Evolutionary conservation across 2,888 invertebrate genomes (phyloP).

Genomic region (Lagria hirta): DNA sequence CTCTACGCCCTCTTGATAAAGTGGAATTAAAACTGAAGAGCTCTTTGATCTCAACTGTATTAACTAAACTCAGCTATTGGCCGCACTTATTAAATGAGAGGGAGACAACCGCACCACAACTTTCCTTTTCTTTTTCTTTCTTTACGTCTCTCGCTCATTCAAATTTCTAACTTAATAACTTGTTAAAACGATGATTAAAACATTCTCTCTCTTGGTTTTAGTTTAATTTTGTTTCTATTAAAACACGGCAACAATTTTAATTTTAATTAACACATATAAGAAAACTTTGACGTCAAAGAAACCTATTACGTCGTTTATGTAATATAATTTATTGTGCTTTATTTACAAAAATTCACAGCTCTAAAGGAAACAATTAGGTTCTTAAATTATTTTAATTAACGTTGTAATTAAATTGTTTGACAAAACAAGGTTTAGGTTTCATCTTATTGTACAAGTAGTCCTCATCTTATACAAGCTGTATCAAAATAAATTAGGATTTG

Average conservation of each 20-base stretch:
- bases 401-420: no score
- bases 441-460: no score
- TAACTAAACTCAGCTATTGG: conserved; percentile 54
- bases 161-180: conserved; percentile 49
- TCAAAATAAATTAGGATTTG: no score
- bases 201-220: conserved; percentile 46
- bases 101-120: conserved; percentile 37
- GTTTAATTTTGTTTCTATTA: conserved; percentile 47
- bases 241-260: conserved; percentile 45
- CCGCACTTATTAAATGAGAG: conserved; percentile 54
- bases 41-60: conserved; percentile 58
- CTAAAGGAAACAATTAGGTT: conserved; percentile 44
- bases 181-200: conserved; percentile 48
- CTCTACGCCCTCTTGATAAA: conserved; percentile 59
- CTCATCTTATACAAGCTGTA: no score
- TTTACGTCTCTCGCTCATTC: conserved; percentile 29
- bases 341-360: conserved; percentile 55
- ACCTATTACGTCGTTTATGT: conserved; percentile 32
- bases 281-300: conserved; percentile 36
- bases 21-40: conserved; percentile 60
- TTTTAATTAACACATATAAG: conserved; percentile 44
- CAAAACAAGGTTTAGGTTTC: no score
- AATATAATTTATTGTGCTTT: conserved; percentile 50
- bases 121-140: conserved; percentile 35
- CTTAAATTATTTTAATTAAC: conserved; percentile 25